Conservation (phyloP, 2,797 vertebrate genomes). For the Oreochromis grahami region DNA sequence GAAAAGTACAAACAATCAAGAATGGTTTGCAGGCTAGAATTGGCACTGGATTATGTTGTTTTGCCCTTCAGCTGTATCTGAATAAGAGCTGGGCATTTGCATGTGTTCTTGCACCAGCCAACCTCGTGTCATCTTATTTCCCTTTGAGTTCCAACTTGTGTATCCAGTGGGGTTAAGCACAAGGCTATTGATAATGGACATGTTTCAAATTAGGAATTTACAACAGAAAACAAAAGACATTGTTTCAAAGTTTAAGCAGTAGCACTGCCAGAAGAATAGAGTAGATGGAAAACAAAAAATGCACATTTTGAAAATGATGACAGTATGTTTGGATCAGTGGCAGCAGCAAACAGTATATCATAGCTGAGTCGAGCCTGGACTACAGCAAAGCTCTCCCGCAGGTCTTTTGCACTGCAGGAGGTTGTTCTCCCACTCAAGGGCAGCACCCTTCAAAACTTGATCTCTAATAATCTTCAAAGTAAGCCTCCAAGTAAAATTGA, state of each 20-base stretch:
- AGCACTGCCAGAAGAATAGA: background rate
- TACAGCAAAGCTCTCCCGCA: background rate
- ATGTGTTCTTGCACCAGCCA: background rate
- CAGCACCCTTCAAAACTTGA: background rate
- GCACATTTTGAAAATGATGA: background rate
- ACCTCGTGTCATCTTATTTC: background rate
- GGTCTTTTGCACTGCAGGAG: background rate
- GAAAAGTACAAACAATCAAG: background rate
- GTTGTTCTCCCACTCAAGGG: background rate
- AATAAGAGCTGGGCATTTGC: conserved; percentile 17
- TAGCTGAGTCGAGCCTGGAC: background rate
- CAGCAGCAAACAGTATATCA: background rate
- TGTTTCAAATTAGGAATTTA: background rate
- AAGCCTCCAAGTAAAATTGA: background rate
- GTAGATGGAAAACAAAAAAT: background rate
- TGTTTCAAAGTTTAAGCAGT: background rate
- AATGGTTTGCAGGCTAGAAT: conserved; percentile 3
- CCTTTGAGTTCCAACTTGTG: background rate
- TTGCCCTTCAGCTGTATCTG: conserved; percentile 32
- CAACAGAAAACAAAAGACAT: background rate
- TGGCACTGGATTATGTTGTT: conserved; percentile 30
- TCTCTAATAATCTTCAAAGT: conserved; percentile 26
- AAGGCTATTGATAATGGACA: background rate
- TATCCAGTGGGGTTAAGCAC: background rate
- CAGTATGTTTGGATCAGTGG: background rate